Evolutionary conservation across 2,888 invertebrate genomes (phyloP).

Genomic region (Folsomia candida): DNA sequence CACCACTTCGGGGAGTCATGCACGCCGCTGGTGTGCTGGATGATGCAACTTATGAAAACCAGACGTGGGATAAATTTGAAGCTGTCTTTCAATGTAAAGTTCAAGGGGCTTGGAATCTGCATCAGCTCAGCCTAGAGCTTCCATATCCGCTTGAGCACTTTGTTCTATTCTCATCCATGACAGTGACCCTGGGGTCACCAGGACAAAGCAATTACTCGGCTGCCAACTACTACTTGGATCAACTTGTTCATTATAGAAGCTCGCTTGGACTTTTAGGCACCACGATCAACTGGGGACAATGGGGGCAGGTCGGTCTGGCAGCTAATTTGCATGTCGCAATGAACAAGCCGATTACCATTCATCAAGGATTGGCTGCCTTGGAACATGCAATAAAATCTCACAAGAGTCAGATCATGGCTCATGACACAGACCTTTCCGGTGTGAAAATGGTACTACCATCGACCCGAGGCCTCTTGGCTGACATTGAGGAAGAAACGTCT

Average conservation of each 20-base stretch:
- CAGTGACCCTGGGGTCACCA: constrained; percentile 2
- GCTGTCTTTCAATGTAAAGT: constrained; percentile 18
- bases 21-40: constrained; percentile 25
- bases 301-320: constrained; percentile 30
- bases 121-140: constrained; percentile 12
- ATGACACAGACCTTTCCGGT: constrained; percentile 9
- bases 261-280: constrained; percentile 19
- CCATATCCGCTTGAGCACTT: constrained; percentile 20
- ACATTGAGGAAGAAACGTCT: not conserved
- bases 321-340: constrained; percentile 21
- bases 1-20: constrained; percentile 22
- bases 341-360: constrained; percentile 12
- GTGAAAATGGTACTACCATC: not conserved
- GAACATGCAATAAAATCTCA: constrained; percentile 6
- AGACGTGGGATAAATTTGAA: constrained; percentile 20
- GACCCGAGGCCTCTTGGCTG: not conserved
- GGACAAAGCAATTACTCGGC: constrained; percentile 20
- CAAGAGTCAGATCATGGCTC: not conserved
- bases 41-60: constrained; percentile 15
- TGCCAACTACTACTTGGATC: constrained; percentile 18
- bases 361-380: constrained; percentile 16
- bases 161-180: constrained; percentile 17
- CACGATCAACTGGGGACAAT: constrained; percentile 27
- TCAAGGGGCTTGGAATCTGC: constrained; percentile 19
- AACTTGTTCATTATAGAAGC: constrained; percentile 12